Evolutionary conservation across 1,140 invertebrate species (phyloP), one percentile per base, ranked within the genome.

Genomic region (Campoletis sonorensis): DNA sequence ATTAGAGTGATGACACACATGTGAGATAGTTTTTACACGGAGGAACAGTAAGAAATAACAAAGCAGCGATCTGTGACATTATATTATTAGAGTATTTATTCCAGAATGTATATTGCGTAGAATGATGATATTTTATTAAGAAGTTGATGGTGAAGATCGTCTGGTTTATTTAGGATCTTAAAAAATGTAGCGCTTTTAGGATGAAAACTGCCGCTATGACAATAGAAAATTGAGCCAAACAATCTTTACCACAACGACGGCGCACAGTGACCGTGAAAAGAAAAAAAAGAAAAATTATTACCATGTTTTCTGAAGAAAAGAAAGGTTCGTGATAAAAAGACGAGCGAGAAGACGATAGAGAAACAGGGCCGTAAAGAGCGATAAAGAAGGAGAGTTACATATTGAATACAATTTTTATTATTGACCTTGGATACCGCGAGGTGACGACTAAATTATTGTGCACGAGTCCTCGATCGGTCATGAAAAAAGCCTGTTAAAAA

Each of bases 51-150:
- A 64, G 51, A 33, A 68, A 76, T 27, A 79, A 83, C 82, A 88
- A 88, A 87, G 87, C 88, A 87, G 86, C 87, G 86, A 89, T 85
- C 87, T 88, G 89, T 89, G 88, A 91, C 89, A 89, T 89, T 89
- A 87, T 85, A 88, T 84, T 88, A 90, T 84, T 88, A 90, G 86
- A 90, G 86, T 90, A 89, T 89, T 90, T 88, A 90, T 89, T 87
- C 72, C 83, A 82, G 80, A 83, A 82, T 82, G 64, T 82, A 81
- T 85, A 85, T 83, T 78, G 11, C 79, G 86, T 86, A 88, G 85
- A 84, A 87, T 72, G 81, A 88, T 77, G 81, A 83, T 90, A 89
- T 90, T 90, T 89, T 89, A 91, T 88, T 87, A 88, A 86, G 79
- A 82, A 75, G 79, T 37, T 51, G 45, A 33, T 40, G 78, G 51